Evolutionary conservation across 2,113 vertebrate species (phyloP).

Genomic region (Dicrurus megarhynchus): DNA sequence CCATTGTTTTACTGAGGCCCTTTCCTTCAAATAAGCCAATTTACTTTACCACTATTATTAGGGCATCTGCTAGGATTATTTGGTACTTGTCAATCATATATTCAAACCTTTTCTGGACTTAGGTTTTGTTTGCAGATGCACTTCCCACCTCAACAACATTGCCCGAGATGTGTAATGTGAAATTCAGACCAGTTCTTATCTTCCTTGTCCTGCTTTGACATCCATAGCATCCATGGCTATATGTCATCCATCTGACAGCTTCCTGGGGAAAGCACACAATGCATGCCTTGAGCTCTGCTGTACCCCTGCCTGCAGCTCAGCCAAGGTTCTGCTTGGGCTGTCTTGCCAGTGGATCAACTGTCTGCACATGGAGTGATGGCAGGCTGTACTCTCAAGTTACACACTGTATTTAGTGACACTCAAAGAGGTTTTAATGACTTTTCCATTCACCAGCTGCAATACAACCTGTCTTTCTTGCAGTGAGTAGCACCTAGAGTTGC

Average conservation of each 20-base stretch:
- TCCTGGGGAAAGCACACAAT: neutral
- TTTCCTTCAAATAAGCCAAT: neutral
- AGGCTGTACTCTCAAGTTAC: slow-evolving; percentile 31
- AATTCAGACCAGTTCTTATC: neutral
- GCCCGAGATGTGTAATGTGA: neutral
- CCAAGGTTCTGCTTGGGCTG: neutral
- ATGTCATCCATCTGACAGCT: neutral
- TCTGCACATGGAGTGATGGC: neutral
- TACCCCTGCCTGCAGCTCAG: neutral
- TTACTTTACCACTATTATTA: neutral
- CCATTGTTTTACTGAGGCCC: accelerated
- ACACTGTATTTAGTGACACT: neutral
- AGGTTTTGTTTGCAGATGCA: neutral
- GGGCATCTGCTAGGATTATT: neutral
- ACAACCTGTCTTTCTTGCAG: neutral
- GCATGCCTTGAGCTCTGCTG: neutral
- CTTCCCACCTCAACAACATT: neutral
- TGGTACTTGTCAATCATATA: neutral
- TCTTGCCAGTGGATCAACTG: neutral
- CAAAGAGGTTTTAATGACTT: slow-evolving; percentile 39
- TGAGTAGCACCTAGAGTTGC: neutral
- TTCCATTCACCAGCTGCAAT: slow-evolving; percentile 26
- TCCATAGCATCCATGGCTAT: neutral
- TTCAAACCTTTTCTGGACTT: neutral
- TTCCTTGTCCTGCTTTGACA: neutral